Conservation (phyloP, 64 coral and sea anemone species). For the Astreopora myriophthalma region DNA sequence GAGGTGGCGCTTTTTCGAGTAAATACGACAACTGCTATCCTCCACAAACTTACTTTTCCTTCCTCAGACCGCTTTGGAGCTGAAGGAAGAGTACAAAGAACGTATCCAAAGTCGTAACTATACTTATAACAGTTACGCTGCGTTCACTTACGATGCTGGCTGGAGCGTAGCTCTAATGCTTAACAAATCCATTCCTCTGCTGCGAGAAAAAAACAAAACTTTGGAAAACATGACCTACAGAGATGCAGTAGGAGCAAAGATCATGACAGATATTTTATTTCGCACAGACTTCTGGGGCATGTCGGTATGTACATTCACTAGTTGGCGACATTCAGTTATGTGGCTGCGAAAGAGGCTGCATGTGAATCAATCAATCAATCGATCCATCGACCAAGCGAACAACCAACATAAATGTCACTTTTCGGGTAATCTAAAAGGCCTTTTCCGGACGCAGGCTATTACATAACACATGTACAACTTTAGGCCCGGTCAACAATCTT, state of each 20-base stretch:
- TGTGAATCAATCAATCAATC: no score
- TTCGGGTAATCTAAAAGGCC: no score
- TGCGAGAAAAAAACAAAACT: constrained; percentile 62
- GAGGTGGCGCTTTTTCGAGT: no score
- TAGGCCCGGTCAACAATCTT: no score
- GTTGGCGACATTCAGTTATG: not conserved
- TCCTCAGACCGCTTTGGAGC: constrained; percentile 24
- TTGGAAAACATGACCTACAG: constrained; percentile 58
- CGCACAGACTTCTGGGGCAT: constrained; percentile 73
- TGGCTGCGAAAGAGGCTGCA: no score
- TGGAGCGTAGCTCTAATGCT: constrained; percentile 81
- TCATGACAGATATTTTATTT: constrained; percentile 46
- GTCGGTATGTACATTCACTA: constrained; percentile 52
- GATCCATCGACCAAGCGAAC: no score
- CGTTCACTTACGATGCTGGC: constrained; percentile 74
- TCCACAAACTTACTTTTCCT: not conserved
- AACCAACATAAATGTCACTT: no score
- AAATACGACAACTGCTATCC: no score
- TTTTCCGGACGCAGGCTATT: no score
- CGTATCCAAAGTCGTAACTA: constrained; percentile 23
- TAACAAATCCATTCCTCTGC: constrained; percentile 57
- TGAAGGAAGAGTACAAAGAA: constrained; percentile 35
- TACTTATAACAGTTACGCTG: constrained; percentile 50
- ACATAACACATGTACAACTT: no score
- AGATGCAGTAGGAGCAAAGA: constrained; percentile 9